Base-by-base conservation (phyloP, 2,888 invertebrate species). In the Leptodirus hochenwartii region DNA sequence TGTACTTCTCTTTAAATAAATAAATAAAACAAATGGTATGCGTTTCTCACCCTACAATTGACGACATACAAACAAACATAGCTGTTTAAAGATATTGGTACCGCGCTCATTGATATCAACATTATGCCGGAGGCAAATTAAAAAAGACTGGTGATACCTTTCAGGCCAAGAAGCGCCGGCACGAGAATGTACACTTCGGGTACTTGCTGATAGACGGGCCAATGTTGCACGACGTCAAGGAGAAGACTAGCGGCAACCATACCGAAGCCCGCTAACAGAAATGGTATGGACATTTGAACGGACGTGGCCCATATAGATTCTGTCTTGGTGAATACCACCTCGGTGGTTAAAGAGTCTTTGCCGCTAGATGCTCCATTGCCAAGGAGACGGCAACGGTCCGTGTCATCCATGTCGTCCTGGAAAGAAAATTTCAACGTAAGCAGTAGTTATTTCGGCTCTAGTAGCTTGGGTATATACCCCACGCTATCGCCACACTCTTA, bases 171-270 rank as follows among this genome's bases (percentile, higher is more conserved):
- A 25, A 91, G 61, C 6, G 90, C 84, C 32, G 88, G 88, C 25
- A 90, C 85, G 46, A 91, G 58, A 41, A 90, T 87, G 49, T 87
- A 85, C 15, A 87, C 77, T 61, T 88, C 88, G 5, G 82, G 75
- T 12, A 88, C 74, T 43, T 73, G 59, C 43, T 60, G 61, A 54
- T 79, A 90, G 17, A 88, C 84, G 30, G 67, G 63, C 88, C 88
- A 90, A 53, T 85, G 84, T 60, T 84, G 84, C 27, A 87, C 85
- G 39, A 70, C 56, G 51, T 87, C 85, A 12, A 90, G 61, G 9
- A 88, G 62, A 34, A 87, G 61, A 43, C 88, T 87, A 31, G 88
- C 88, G 9, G 77, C 79, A 2, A 88, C 87, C 78, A 84, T 88
- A 31, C 88, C 88, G 48, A 84, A 75, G 10, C 88, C 87, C 33